Evolutionary conservation across 1,140 invertebrate species (phyloP).

Genomic region (Polyergus mexicanus): DNA sequence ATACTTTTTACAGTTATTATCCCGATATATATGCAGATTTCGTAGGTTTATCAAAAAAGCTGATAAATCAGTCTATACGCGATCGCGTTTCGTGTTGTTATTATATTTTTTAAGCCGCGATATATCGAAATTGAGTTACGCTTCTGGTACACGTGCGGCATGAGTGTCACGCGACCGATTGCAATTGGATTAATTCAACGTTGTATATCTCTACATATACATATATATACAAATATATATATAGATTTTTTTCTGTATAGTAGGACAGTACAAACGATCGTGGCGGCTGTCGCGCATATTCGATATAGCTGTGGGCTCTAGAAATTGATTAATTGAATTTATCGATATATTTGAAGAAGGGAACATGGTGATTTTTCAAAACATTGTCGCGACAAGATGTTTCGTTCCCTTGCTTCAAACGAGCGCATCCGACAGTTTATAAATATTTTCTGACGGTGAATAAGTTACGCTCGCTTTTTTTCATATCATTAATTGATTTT

Average conservation of each 20-base stretch:
- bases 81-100: conserved; percentile 28
- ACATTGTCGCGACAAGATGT: conserved; percentile 12
- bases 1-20: not conserved
- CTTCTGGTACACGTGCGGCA: not conserved
- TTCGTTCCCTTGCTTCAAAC: not conserved
- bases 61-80: conserved; percentile 36
- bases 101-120: conserved; percentile 54
- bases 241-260: conserved; percentile 12
- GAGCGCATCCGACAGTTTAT: conserved; percentile 1
- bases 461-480: not conserved
- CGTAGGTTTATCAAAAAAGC: conserved; percentile 41
- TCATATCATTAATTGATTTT: not conserved
- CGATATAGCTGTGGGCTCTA: conserved; percentile 4
- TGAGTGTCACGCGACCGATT: conserved; percentile 26
- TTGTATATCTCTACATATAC: not conserved
- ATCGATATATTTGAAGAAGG: conserved; percentile 14
- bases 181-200: conserved; percentile 56
- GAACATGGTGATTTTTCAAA: conserved; percentile 19
- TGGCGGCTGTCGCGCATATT: conserved; percentile 6
- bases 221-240: not conserved
- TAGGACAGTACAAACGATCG: not conserved
- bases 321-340: conserved; percentile 33
- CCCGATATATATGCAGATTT: conserved; percentile 1
- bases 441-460: not conserved
- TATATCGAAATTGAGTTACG: conserved; percentile 47